These are phyloP conservation scores for Steatocranus sp. DNA, from an alignment of 2,797 vertebrate genomes.

Conservation along the genomic window DNA sequence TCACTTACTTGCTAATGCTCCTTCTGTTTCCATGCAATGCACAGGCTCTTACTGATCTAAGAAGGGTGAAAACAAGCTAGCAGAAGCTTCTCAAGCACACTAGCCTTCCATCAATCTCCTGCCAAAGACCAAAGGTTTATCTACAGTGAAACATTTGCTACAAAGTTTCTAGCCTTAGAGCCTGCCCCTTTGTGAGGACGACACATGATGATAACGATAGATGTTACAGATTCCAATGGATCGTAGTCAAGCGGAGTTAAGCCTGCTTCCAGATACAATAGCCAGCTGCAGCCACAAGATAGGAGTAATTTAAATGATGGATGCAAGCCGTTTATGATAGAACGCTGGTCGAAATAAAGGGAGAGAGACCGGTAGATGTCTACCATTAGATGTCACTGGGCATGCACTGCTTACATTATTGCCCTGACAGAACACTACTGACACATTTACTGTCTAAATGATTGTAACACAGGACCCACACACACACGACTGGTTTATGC, in stretches of 20 bases:
- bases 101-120: background rate
- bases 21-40: background rate
- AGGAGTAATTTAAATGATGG: background rate
- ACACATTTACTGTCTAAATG: background rate
- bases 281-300: background rate
- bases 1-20: background rate
- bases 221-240: background rate
- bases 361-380: background rate
- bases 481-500: too few species aligned
- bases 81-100: background rate
- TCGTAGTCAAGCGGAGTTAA: background rate
- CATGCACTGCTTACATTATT: background rate
- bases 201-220: background rate
- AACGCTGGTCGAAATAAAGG: background rate
- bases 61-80: background rate
- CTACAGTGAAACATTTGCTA: background rate
- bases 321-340: background rate
- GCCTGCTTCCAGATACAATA: background rate
- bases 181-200: background rate
- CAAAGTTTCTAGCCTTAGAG: background rate
- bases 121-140: background rate
- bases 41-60: background rate
- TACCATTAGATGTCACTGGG: background rate
- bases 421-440: background rate
- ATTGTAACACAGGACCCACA: too few species aligned